phyloP scores from a whole-genome alignment of 2,888 invertebrate species.

The Salticus scenicus region DNA sequence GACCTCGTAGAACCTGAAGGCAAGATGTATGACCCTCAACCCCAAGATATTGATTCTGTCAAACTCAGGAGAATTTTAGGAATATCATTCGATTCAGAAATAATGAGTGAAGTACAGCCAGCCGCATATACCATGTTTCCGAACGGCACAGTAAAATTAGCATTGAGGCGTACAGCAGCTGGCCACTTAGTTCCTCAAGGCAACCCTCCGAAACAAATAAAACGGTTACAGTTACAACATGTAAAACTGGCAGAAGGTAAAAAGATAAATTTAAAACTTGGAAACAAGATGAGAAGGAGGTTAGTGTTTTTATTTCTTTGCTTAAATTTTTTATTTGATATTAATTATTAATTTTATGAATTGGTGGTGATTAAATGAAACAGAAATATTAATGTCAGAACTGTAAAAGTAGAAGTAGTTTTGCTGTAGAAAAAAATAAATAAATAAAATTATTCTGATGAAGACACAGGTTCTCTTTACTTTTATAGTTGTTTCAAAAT shows the following conservation, averaged over 20 bases:
- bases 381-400: too few species aligned
- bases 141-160: slow-evolving; percentile 43
- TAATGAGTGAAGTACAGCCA: slow-evolving; percentile 49
- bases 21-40: slow-evolving; percentile 36
- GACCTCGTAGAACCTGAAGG: slow-evolving; percentile 53
- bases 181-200: slow-evolving; percentile 48
- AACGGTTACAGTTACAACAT: slow-evolving; percentile 33
- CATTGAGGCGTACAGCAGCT: slow-evolving; percentile 35
- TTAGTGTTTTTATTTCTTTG: not conserved
- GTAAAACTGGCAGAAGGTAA: slow-evolving; percentile 49
- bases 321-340: too few species aligned
- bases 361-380: too few species aligned
- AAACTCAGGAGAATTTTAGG: slow-evolving; percentile 31
- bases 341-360: too few species aligned
- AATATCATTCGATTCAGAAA: slow-evolving; percentile 25
- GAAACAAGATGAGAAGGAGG: slow-evolving; percentile 60
- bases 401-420: too few species aligned
- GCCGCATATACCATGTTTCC: slow-evolving; percentile 16
- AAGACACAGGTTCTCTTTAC: too few species aligned
- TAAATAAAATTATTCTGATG: too few species aligned
- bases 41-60: slow-evolving; percentile 24
- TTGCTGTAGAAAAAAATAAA: too few species aligned
- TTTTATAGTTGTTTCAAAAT: too few species aligned
- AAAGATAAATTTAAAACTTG: slow-evolving; percentile 40
- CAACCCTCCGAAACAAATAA: slow-evolving; percentile 27